Base-by-base conservation (phyloP, 2,797 vertebrate genomes). In the Epinephelus malabaricus region DNA sequence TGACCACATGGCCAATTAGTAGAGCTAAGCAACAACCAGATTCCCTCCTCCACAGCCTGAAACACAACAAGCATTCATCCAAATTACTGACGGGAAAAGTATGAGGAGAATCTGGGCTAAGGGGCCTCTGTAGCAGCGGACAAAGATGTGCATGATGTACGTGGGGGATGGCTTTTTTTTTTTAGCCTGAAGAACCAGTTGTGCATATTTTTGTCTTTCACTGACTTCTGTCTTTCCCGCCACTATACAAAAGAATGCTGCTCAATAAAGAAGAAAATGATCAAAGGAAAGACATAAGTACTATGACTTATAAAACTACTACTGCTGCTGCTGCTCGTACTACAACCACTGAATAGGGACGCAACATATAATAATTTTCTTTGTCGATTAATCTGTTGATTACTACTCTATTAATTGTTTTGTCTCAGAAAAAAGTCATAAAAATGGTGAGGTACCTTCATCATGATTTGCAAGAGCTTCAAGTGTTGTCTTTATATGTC, bases 1-100 rank as follows among this genome's bases (percentile, higher is more conserved):
- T 67, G 82, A 88, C 74, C 82, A 84, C 82, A 81, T 81, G 80
- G 84, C 78, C 81, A 88, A 89, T 89, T 83, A 90, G 77, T 8
- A 34, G 56, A 72, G 62, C 60, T 45, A 54, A 78, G 82, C 65
- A 81, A 63, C 78, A 17, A 69, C 1, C 58, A 43, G 69, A 76
- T 67, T 53, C 69, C 60, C 55, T 64, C 38, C 10, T 64, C 34
- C 62, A 14, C 59, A 2, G 65, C 17, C 50, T 14, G 18, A 21
- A 69, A 83, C 66, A 83, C 79, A 80, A 65, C 76, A 18, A 51
- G 61, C 76, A 60, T 72, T 85, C 85, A 63, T 54, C 58, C n/a
- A 21, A 54, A 72, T 60, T 30, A 64, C 46, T 50, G 70, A 84
- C 1, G 3, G 55, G 60, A 62, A 54, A 73, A 74, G 34, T n/a